A percentile compares a stretch with the other conserved stretches of the same genome.
phyloP scores from a whole-genome alignment of 2,113 vertebrate genomes.

The Papio anubis region DNA sequence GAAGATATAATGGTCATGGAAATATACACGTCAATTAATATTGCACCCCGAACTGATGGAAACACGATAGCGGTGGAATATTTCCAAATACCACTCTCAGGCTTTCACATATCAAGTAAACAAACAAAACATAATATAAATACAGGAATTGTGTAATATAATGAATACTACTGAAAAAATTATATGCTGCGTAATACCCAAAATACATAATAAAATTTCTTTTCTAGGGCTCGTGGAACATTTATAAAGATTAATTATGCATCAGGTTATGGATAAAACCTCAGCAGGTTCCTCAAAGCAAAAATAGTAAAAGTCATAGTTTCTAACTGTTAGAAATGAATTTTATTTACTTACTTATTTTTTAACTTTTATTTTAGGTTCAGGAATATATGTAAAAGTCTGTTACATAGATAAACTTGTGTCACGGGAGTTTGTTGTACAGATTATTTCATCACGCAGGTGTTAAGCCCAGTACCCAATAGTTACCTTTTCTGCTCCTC shows the following conservation, averaged over 20 bases:
- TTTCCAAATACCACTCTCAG: background rate
- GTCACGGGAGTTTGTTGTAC: too few relatives aligned
- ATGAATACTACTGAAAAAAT: background rate
- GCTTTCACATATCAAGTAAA: background rate
- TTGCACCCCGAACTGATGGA: background rate
- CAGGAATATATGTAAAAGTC: too few relatives aligned
- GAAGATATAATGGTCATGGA: background rate
- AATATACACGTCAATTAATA: background rate
- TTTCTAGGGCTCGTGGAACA: background rate
- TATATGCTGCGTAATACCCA: background rate
- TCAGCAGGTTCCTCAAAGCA: background rate
- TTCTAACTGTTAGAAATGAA: background rate
- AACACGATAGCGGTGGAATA: background rate
- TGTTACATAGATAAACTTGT: too few relatives aligned
- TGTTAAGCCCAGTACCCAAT: too few relatives aligned
- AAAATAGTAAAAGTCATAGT: background rate
- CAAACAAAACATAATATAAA: background rate
- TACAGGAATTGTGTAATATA: background rate
- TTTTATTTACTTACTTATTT: background rate
- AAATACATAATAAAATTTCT: background rate
- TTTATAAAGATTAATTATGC: background rate
- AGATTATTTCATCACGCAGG: too few relatives aligned
- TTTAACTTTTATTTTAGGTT: too few relatives aligned
- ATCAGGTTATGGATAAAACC: slow-evolving; percentile 2
- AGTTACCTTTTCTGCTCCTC: too few relatives aligned